Percentiles rank a stretch among this genome's conserved stretches.
phyloP scores from a whole-genome alignment of 92 coral and sea anemone species.

The Epizoanthus fatuus region DNA sequence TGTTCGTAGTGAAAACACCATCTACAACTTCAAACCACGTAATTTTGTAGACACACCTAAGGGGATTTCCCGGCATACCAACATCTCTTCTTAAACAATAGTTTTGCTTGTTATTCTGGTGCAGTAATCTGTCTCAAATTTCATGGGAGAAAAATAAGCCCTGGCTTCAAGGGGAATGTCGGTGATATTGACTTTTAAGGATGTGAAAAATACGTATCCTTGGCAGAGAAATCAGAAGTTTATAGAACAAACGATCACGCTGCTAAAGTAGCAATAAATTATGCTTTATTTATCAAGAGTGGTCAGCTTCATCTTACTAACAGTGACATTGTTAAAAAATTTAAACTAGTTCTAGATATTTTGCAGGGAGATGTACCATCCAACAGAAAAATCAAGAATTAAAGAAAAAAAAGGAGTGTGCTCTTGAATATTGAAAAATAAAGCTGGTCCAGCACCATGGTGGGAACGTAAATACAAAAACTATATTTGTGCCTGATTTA shows the following conservation, averaged over 20 bases:
- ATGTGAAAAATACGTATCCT: neutral
- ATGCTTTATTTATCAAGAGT: too few relatives aligned
- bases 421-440: neutral
- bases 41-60: neutral
- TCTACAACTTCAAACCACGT: neutral
- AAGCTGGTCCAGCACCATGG: neutral
- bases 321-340: neutral
- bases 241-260: neutral
- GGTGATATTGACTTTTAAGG: neutral
- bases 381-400: neutral
- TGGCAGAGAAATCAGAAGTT: neutral
- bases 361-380: neutral
- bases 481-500: neutral
- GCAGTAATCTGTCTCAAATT: neutral
- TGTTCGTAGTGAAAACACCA: neutral
- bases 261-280: neutral
- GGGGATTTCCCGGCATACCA: neutral
- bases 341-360: neutral
- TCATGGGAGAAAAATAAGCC: neutral
- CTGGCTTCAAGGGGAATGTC: neutral
- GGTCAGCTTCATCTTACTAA: neutral
- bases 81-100: neutral
- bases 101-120: neutral
- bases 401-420: neutral
- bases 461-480: neutral